Evolutionary conservation across 2,888 invertebrate species (phyloP), one percentile per base, ranked within the genome.

Genomic region (Agonopterix alstromeriana): DNA sequence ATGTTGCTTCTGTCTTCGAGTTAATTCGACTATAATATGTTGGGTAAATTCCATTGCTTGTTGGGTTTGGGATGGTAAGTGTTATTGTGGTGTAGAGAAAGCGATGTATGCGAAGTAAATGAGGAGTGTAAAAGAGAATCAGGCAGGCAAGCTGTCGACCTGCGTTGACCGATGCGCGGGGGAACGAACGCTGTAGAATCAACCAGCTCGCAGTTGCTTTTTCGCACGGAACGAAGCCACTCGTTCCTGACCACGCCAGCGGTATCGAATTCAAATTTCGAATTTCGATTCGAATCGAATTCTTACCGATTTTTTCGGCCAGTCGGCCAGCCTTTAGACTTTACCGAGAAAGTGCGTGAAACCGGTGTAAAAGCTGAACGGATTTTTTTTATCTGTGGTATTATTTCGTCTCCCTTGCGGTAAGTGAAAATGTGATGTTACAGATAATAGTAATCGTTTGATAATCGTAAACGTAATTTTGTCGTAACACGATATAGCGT

Each of bases 121-220:
- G 50, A 50, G 52, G 50, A 52, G 52, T 42, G 48, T 48, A 38
- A 46, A 53, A 52, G 42, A 47, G 48, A n/a, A 45, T n/a, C 40
- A 46, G 38, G 40, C 17, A 27, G 10, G 45, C 40, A 12, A 7
- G 36, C 5, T 14, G 10, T 9, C 9, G 36, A 36, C 36, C 45
- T 36, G 12, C 12, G 36, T 36, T 46, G 36, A 36, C 73, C 77
- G 73, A 64, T 62, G 69, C 66, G 75, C 73, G 72, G 80, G 79
- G 77, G 81, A 80, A 77, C 70, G 77, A 69, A 73, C 78, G 73
- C 62, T 41, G 44, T 54, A 42, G 58, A 54, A 56, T 48, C 52
- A 52, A 55, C 55, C 60, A 52, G 51, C 53, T 60, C 67, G 65
- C 84, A 87, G 87, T 87, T 79, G 77, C 67, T 73, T 74, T 72